Base-by-base conservation (phyloP, 2,888 invertebrate genomes). In the Brachypterus glaber region DNA sequence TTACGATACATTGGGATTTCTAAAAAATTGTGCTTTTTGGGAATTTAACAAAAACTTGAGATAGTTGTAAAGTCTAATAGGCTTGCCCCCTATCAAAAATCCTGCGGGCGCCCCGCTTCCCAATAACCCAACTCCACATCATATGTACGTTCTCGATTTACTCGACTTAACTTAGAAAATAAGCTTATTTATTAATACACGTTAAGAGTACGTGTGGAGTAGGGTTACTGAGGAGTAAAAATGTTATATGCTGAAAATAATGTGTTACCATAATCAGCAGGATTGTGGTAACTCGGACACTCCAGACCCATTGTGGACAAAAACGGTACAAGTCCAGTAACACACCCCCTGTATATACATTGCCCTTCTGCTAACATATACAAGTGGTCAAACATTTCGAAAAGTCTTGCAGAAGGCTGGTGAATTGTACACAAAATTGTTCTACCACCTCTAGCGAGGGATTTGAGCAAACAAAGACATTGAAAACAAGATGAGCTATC, bases 371-470 rank as follows among this genome's bases (percentile, higher is more conserved):
- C 85, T 55, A 96, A 63, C 60, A 91, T 81, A 64, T 91, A 93
- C 45, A 96, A 68, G 30, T 88, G 79, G 64, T 95, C 93, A 60
- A 96, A 95, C 79, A 90, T 92, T 68, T 95, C 93, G 59, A 95
- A 95, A 31, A 95, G 71, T 53, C 93, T 78, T 21, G 95, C 93
- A 49, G 91, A 91, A 8, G 95, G 95, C 64, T 96, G 95, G 68
- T 95, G 95, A 52, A 95, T 95, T 26, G 93, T 93, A 61, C 93
- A 95, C 47, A 95, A 89, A 45, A 95, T 87, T 17, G 93, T 93
- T 47, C 93, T 76, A 1, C 85, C 82, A 33, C 88, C 89, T 53
- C 87, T 74, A 9, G 93, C 88, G 52, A 95, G 67, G 1, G 85
- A 83, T 67, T 91, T 91, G 58, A 95, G 71, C 57, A 95, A 67